A percentile compares a stretch with the other conserved stretches of the same genome.
Evolutionary conservation across 2,888 invertebrate species (phyloP).

Genomic region (Cryptocheilus praepositus): DNA sequence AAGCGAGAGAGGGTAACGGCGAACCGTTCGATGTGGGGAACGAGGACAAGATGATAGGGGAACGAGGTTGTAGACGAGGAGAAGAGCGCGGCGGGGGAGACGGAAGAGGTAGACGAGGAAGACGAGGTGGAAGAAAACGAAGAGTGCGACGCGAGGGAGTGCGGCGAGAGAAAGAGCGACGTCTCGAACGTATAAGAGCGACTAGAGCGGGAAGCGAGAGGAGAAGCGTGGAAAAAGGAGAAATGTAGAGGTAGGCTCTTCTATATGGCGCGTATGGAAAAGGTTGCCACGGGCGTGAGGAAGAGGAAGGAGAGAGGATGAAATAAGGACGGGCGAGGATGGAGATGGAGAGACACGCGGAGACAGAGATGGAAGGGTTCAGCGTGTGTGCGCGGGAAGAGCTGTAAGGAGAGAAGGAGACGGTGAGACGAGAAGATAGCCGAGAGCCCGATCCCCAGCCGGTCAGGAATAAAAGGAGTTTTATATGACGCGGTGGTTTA

Average conservation of each 20-base stretch:
- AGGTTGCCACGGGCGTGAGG: constrained; percentile 41
- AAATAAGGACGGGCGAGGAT: neutral
- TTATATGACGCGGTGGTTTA: constrained; percentile 71
- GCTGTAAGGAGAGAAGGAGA: constrained; percentile 1
- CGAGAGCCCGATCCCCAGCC: constrained; percentile 48
- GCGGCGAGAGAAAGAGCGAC: constrained; percentile 8
- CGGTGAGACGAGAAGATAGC: constrained; percentile 26
- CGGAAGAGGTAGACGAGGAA: neutral
- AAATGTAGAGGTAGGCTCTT: constrained; percentile 38
- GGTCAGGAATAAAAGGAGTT: constrained; percentile 64
- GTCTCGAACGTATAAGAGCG: neutral
- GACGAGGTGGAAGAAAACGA: constrained; percentile 6
- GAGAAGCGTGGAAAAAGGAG: constrained; percentile 23
- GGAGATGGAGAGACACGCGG: constrained; percentile 7
- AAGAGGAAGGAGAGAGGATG: constrained; percentile 26
- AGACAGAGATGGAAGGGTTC: constrained; percentile 50
- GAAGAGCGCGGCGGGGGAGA: neutral
- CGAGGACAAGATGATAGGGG: constrained; percentile 19
- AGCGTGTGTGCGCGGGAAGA: constrained; percentile 17
- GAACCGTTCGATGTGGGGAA: constrained; percentile 28
- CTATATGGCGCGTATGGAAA: constrained; percentile 57
- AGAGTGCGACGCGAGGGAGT: neutral
- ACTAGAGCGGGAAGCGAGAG: neutral
- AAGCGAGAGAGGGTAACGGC: constrained; percentile 17
- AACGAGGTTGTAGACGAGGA: constrained; percentile 22